These are phyloP conservation scores for Vollenhovia emeryi DNA, from an alignment of 1,140 invertebrate species.

Conservation along the genomic window DNA sequence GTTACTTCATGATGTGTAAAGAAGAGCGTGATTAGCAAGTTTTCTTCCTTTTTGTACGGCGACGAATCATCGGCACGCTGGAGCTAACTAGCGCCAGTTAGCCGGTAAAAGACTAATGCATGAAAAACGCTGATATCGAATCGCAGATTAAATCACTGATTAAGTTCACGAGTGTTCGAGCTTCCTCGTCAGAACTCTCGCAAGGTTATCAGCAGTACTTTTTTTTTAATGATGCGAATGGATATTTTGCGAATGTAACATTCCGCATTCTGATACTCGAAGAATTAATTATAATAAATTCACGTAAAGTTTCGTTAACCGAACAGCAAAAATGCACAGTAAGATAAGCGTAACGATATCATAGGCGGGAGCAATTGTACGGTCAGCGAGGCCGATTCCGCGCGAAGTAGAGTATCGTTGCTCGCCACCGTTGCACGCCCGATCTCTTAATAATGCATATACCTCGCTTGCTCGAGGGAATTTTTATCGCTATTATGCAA, in stretches of 20 bases:
- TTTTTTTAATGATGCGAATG: background rate
- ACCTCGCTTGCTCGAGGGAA: background rate
- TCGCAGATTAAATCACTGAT: background rate
- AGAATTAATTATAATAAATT: slow-evolving; percentile 1
- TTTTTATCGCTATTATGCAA: slow-evolving; percentile 3
- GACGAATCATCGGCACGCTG: background rate
- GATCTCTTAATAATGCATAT: background rate
- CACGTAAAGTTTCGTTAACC: background rate
- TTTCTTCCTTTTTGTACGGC: background rate
- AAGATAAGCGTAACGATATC: background rate
- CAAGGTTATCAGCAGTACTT: background rate
- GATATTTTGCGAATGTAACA: background rate
- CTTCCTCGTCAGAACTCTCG: background rate
- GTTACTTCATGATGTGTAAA: background rate
- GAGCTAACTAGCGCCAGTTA: slow-evolving; percentile 4
- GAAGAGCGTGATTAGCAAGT: background rate
- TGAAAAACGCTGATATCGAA: background rate
- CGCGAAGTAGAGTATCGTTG: background rate
- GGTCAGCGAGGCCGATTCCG: background rate
- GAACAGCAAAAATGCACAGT: background rate
- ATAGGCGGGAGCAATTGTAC: background rate
- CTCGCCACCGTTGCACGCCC: background rate
- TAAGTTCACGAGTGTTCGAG: background rate
- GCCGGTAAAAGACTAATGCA: background rate
- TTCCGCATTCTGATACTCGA: background rate